Evolutionary conservation across 2,888 invertebrate genomes (phyloP).

Genomic region (Lasius platythorax): DNA sequence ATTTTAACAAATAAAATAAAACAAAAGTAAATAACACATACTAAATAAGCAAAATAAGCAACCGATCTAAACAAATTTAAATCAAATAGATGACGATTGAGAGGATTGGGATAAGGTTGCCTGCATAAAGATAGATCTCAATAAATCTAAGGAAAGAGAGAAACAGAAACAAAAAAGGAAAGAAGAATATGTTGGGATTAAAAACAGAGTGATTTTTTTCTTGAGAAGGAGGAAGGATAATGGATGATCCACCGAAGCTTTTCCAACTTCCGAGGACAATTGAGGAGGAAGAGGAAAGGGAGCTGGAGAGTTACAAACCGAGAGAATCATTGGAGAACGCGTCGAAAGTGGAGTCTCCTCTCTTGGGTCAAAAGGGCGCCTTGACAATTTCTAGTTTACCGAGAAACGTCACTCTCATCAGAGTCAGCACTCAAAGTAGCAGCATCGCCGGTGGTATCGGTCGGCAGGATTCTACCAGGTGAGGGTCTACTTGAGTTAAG

Average conservation of each 20-base stretch:
- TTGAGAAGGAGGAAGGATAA: constrained; percentile 62
- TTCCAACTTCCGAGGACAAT: constrained; percentile 83
- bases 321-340: constrained; percentile 61
- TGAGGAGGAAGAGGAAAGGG: constrained; percentile 82
- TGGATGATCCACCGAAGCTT: constrained; percentile 82
- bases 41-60: neutral
- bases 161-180: neutral
- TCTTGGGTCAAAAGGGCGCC: constrained; percentile 73
- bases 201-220: neutral
- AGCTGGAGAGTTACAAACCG: constrained; percentile 67
- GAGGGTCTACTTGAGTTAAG: constrained; percentile 17
- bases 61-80: neutral
- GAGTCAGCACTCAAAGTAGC: constrained; percentile 88
- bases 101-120: neutral
- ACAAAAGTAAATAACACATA: neutral
- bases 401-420: constrained; percentile 87
- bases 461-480: constrained; percentile 88
- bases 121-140: neutral
- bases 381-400: constrained; percentile 76
- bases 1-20: neutral
- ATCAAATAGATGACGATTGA: neutral
- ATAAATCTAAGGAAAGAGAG: neutral
- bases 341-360: constrained; percentile 78
- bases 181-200: neutral
- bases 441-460: constrained; percentile 88